Evolutionary conservation across 1,140 invertebrate species (phyloP).

Genomic region (Heliconius congener): DNA sequence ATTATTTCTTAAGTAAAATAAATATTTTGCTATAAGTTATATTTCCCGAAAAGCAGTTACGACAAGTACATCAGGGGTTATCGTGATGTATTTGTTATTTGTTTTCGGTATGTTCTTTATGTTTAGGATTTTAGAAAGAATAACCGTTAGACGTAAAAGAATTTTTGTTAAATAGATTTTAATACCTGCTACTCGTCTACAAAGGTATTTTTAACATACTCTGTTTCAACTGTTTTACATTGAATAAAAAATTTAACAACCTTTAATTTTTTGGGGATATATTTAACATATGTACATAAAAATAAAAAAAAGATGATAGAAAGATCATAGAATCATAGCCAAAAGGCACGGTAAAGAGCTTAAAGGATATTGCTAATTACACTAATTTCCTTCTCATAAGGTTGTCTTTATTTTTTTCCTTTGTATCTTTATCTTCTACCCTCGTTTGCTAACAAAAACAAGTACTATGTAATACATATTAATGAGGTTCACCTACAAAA

Average conservation of each 20-base stretch:
- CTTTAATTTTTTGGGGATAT: no score
- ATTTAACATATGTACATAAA: neutral
- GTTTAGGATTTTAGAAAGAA: neutral
- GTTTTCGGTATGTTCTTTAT: neutral
- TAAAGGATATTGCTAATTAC: slow-evolving; percentile 1
- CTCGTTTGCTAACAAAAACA: neutral
- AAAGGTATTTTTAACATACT: no score
- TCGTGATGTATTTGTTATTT: neutral
- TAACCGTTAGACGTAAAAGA: no score
- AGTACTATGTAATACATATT: neutral
- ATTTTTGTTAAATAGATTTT: no score
- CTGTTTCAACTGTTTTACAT: no score
- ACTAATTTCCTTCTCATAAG: neutral
- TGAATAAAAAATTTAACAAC: no score
- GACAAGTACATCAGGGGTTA: neutral
- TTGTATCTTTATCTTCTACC: neutral
- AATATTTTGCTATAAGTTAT: neutral
- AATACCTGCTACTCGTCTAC: no score
- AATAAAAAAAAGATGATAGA: neutral
- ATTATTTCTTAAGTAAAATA: neutral
- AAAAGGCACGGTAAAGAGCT: neutral
- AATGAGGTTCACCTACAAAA: neutral
- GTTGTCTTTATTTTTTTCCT: neutral
- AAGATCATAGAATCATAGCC: neutral
- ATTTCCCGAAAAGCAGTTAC: neutral